Base-by-base conservation (phyloP, 2,888 invertebrate genomes). In the Drosophila nr. perissopoda region DNA sequence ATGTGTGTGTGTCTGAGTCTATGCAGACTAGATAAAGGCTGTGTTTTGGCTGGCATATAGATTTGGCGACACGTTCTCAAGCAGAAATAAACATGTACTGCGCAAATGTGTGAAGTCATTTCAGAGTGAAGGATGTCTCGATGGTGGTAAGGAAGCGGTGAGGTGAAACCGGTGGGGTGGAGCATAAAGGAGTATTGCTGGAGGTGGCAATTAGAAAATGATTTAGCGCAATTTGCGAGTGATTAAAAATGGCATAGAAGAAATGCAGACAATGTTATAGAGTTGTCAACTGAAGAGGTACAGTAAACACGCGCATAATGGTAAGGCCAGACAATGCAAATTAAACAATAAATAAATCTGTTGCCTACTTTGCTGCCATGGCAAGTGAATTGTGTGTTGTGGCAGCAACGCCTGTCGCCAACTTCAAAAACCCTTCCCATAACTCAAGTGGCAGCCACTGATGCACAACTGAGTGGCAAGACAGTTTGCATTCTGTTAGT, bases 401-500 rank as follows among this genome's bases (percentile, higher is more conserved):
- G 36, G n/a, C n/a, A 40, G 40, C 53, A 51, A 36, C 21, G 40
- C 11, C 58, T 58, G 46, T 25, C 38, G 57, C 58, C 57, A 46
- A 53, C 54, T 52, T 69, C 21, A 63, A 72, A 72, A 54, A 53
- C 48, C 42, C 38, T n/a, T 27, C 52, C 69, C 84, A 84, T 79
- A 88, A 75, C 83, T 90, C 89, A 85, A 88, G 86, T 74, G 80
- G 72, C 74, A 53, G 61, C 60, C 66, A 36, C 64, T 72, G 83
- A 70, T 65, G 75, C 63, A 52, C 57, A 66, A 53, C 70, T 76
- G 80, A 75, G 83, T 66, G 70, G 70, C 71, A 69, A 79, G 81
- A 65, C 80, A 79, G 90, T 90, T 88, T 76, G 86, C 86, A 77
- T 85, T 79, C 81, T 70, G 88, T 80, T 71, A 79, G 82, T 79